These are phyloP conservation scores for Carpatolechia fugitivella DNA, from an alignment of 2,888 invertebrate genomes.

Conservation along the genomic window DNA sequence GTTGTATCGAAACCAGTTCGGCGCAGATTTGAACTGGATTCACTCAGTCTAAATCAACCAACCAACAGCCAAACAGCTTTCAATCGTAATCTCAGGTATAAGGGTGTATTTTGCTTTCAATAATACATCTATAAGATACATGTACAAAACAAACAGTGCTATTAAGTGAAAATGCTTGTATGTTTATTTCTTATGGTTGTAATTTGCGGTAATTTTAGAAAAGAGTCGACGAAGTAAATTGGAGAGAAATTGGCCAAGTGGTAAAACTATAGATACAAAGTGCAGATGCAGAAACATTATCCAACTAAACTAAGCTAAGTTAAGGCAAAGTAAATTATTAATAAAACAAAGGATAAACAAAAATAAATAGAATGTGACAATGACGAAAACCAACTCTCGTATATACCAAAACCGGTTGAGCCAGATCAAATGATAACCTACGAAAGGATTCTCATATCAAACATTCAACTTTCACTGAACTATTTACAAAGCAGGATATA, in stretches of 20 bases:
- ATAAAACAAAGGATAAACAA: background rate
- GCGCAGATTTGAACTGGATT: conserved; percentile 1
- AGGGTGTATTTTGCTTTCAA: background rate
- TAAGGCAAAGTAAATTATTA: too few relatives aligned
- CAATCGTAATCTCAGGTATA: background rate
- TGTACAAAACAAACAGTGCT: background rate
- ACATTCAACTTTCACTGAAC: conserved; percentile 38
- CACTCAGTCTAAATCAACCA: conserved; percentile 2
- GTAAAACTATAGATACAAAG: too few relatives aligned
- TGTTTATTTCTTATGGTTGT: background rate
- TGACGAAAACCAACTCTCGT: background rate
- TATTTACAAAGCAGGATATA: conserved; percentile 27
- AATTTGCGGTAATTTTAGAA: conserved; percentile 1
- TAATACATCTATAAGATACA: background rate
- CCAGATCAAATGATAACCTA: background rate
- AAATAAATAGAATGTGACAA: background rate
- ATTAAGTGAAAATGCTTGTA: background rate
- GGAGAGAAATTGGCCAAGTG: background rate
- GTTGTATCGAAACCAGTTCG: conserved; percentile 6
- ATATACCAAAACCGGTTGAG: background rate
- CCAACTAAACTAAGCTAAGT: too few relatives aligned
- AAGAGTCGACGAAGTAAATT: background rate
- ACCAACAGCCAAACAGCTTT: background rate
- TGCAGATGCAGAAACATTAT: too few relatives aligned
- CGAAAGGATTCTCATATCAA: conserved; percentile 10